Evolutionary conservation across 2,797 vertebrate species (phyloP), one percentile per base, ranked within the genome.

Genomic region (Xerus rutilus): DNA sequence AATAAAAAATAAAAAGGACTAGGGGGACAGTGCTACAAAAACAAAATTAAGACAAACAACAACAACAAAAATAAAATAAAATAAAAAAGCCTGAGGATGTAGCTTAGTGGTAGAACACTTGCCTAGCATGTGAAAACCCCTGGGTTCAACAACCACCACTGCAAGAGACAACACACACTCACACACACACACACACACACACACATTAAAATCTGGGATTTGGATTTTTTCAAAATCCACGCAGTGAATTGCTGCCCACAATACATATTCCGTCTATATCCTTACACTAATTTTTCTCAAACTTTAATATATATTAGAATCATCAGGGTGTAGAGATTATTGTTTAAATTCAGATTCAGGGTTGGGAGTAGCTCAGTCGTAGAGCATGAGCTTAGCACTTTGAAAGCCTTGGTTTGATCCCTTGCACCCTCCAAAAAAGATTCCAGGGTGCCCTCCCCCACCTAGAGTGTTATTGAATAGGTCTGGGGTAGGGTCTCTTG

Each of bases 211-310:
- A 74, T 62, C 59, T 89, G 67, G 35, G 47, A 86, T 93, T 95
- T 62, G 62, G 45, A 43, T 90, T 81, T 73, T 70, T 82, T 69
- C 3, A 14, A 23, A 69, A 91, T 93, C 67, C 54, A 57, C 21
- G 54, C n/a, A 93, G 35, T 93, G 79, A 93, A n/a, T 73, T 67
- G 93, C 65, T 91, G 21, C 35, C 64, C 62, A 76, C 45, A 84
- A 72, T 81, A 81, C 3, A 89, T 43, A 89, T 91, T 84, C 35
- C 59, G 35, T 76, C 65, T 95, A 93, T 94, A 86, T 7, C 47
- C 18, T 86, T 70, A 95, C 20, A 89, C 28, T 52, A 84, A n/a
- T 73, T 74, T 76, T 90, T 86, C 78, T 95, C 86, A 94, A 86
- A 89, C 64, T n/a, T 91, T 88, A 83, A 77, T 86, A 76, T 65